Conservation (phyloP, 2,888 invertebrate genomes). For the Lithosia quadra region DNA sequence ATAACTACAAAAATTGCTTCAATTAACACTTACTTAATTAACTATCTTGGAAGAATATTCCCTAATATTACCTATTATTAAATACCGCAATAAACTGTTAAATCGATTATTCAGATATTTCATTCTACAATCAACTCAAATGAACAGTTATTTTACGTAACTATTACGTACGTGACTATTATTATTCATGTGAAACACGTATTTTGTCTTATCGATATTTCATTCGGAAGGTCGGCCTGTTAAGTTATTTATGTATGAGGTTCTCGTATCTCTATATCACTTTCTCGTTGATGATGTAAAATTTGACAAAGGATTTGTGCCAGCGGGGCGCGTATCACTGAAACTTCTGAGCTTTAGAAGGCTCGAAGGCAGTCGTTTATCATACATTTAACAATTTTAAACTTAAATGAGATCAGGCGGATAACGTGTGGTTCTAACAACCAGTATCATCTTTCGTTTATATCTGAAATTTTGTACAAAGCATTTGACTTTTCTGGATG, state of each 20-base stretch:
- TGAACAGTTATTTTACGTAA: slow-evolving; percentile 10
- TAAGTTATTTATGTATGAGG: slow-evolving; percentile 11
- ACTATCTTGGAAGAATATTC: neutral
- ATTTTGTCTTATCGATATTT: slow-evolving; percentile 16
- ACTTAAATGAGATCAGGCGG: neutral
- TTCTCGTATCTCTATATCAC: slow-evolving; percentile 9
- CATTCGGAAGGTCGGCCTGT: slow-evolving; percentile 10
- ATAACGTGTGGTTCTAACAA: neutral
- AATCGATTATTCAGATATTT: neutral
- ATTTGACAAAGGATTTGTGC: slow-evolving; percentile 8
- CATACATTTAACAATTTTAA: neutral
- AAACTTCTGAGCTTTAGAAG: neutral
- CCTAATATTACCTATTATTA: neutral
- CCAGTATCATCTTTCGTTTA: neutral
- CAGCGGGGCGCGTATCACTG: neutral
- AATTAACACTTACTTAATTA: neutral
- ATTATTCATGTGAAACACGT: slow-evolving; percentile 17
- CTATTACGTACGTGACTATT: slow-evolving; percentile 7
- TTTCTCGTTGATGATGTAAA: slow-evolving; percentile 1
- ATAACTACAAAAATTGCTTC: neutral
- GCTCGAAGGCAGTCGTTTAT: neutral
- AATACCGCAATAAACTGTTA: neutral
- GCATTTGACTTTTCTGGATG: neutral
- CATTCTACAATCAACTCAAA: slow-evolving; percentile 10
- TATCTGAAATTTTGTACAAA: neutral